phyloP scores from a whole-genome alignment of 2,113 vertebrate genomes.

The Cyprinodon tularosa region DNA sequence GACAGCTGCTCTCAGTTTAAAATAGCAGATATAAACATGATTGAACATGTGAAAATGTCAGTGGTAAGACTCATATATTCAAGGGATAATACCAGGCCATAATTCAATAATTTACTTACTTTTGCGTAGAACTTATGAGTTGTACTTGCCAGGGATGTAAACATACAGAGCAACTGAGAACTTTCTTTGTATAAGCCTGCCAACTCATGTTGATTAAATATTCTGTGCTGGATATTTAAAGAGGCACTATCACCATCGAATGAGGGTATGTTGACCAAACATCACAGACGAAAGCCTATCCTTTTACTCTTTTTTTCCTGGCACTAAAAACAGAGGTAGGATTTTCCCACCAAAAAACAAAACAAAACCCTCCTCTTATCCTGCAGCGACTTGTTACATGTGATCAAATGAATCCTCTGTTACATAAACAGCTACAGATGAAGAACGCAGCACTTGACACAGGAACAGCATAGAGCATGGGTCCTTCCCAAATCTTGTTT shows the following conservation, averaged over 20 bases:
- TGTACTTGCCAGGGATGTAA: background rate
- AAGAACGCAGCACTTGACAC: slow-evolving; percentile 39
- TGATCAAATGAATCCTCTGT: slow-evolving; percentile 41
- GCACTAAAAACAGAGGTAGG: background rate
- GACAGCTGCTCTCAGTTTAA: slow-evolving; percentile 24
- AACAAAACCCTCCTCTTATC: slow-evolving; percentile 3
- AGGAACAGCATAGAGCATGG: slow-evolving; percentile 35
- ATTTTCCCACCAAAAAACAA: slow-evolving; percentile 16
- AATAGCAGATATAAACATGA: slow-evolving; percentile 2
- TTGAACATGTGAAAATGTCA: background rate
- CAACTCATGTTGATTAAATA: background rate
- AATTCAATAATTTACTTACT: background rate
- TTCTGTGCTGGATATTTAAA: background rate
- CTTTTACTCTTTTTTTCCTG: background rate
- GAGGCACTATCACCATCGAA: background rate
- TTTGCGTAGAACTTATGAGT: background rate
- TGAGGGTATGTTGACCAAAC: background rate
- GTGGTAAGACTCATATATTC: background rate
- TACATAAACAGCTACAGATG: slow-evolving; percentile 43
- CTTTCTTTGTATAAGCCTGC: background rate
- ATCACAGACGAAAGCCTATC: background rate
- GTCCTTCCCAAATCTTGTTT: slow-evolving; percentile 52
- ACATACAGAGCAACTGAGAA: background rate
- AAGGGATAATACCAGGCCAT: background rate
- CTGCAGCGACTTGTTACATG: slow-evolving; percentile 29